Percentiles rank a stretch among this genome's conserved stretches.
These are phyloP conservation scores for Caracal caracal DNA, from an alignment of 2,113 vertebrate species.

Conservation along the genomic window DNA sequence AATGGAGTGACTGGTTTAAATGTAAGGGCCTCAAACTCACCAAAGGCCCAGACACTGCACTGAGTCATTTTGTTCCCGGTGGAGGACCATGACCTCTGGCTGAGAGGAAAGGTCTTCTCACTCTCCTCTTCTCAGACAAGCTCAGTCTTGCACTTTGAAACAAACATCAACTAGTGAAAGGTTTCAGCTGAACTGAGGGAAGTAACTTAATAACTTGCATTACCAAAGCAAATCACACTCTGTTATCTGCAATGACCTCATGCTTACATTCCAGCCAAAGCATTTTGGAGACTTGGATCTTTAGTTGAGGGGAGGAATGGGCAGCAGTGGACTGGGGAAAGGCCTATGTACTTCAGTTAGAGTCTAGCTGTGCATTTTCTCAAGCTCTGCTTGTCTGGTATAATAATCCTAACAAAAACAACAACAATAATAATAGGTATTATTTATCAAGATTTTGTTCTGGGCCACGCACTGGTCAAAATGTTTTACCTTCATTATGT, in stretches of 20 bases:
- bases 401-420: not conserved
- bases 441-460: not conserved
- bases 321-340: not conserved
- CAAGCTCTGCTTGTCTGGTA: not conserved
- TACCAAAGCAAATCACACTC: constrained; percentile 58
- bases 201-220: constrained; percentile 65
- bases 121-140: constrained; percentile 25
- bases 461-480: not conserved
- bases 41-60: constrained; percentile 2
- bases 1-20: constrained; percentile 40
- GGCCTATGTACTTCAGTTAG: not conserved
- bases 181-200: constrained; percentile 49
- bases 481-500: constrained; percentile 42
- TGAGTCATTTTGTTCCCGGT: constrained; percentile 10
- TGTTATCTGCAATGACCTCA: constrained; percentile 70
- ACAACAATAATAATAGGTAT: not conserved
- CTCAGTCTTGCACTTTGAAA: constrained; percentile 65
- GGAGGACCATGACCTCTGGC: constrained; percentile 53
- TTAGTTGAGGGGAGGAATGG: not conserved
- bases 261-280: constrained; percentile 50
- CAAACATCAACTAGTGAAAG: constrained; percentile 61
- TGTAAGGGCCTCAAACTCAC: constrained; percentile 26
- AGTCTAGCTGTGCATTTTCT: not conserved
- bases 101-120: constrained; percentile 42
- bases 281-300: constrained; percentile 25